Conservation (phyloP, 2,888 invertebrate species). For the Apodemia zela region DNA sequence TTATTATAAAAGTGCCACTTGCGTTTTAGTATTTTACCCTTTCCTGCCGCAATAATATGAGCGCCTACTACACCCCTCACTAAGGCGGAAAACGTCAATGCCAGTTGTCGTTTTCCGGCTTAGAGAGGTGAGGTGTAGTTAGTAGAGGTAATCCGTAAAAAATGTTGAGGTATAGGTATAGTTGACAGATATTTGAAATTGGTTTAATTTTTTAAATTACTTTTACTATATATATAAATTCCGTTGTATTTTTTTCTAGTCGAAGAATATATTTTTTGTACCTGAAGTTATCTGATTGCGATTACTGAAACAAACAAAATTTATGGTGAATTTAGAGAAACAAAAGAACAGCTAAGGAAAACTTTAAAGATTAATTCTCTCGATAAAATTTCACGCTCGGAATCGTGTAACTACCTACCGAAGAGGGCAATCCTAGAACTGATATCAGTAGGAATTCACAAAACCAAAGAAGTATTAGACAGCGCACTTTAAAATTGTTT, state of each 20-base stretch:
- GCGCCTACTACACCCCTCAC: too few species aligned
- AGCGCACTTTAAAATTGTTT: conserved; percentile 3
- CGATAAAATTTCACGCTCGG: conserved; percentile 76
- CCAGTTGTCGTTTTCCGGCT: too few species aligned
- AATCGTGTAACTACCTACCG: conserved; percentile 58
- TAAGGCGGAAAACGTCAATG: too few species aligned
- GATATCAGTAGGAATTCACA: conserved; percentile 47
- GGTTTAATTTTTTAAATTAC: too few species aligned
- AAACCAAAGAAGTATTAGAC: conserved; percentile 40
- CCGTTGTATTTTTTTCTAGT: conserved; percentile 10
- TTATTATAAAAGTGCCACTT: too few species aligned
- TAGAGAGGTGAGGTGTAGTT: too few species aligned
- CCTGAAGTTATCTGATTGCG: conserved; percentile 55
- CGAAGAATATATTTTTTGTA: conserved; percentile 7
- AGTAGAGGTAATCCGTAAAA: too few species aligned
- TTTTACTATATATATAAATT: neutral
- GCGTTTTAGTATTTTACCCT: too few species aligned
- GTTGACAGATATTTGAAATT: too few species aligned
- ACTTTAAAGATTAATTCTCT: conserved; percentile 74
- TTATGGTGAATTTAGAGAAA: conserved; percentile 61
- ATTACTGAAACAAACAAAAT: conserved; percentile 66
- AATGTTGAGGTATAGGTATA: too few species aligned
- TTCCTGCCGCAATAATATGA: too few species aligned
- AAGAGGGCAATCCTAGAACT: conserved; percentile 48
- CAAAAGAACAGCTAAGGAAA: conserved; percentile 59